These are phyloP conservation scores for Carettochelys insculpta DNA, from an alignment of 2,113 vertebrate species.

Conservation along the genomic window DNA sequence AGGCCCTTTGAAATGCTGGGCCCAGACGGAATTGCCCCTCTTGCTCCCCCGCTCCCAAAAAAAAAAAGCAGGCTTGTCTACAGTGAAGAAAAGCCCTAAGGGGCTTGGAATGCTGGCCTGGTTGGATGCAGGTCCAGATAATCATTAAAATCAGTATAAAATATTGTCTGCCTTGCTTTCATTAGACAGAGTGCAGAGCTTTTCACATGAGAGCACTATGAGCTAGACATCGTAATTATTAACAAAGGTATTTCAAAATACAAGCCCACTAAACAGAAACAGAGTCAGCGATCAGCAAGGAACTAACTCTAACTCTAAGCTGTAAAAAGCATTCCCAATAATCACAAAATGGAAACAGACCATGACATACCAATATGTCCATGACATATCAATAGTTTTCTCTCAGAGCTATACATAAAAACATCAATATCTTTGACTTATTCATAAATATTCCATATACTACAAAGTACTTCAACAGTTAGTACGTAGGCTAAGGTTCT, in stretches of 20 bases:
- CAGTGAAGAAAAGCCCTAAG: fast-evolving
- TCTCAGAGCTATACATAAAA: neutral
- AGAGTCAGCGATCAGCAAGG: neutral
- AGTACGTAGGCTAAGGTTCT: neutral
- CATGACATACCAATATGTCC: neutral
- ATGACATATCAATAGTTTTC: neutral
- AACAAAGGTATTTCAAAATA: neutral
- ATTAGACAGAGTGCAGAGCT: neutral
- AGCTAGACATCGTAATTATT: neutral
- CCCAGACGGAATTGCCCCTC: too few species aligned
- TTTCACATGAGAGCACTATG: neutral
- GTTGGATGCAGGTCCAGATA: neutral
- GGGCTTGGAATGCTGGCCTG: fast-evolving
- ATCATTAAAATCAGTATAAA: neutral
- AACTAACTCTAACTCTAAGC: neutral
- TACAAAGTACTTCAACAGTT: neutral
- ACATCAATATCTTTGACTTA: neutral
- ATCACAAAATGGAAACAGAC: neutral
- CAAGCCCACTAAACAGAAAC: neutral
- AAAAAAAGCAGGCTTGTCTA: too few species aligned
- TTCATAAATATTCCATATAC: neutral
- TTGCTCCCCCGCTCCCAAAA: too few species aligned
- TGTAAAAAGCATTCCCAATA: neutral
- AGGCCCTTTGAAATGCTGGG: too few species aligned
- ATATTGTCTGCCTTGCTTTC: fast-evolving